Base-by-base conservation (phyloP, 53 echinoderm and acorn worm species). In the Luidia sarsii region DNA sequence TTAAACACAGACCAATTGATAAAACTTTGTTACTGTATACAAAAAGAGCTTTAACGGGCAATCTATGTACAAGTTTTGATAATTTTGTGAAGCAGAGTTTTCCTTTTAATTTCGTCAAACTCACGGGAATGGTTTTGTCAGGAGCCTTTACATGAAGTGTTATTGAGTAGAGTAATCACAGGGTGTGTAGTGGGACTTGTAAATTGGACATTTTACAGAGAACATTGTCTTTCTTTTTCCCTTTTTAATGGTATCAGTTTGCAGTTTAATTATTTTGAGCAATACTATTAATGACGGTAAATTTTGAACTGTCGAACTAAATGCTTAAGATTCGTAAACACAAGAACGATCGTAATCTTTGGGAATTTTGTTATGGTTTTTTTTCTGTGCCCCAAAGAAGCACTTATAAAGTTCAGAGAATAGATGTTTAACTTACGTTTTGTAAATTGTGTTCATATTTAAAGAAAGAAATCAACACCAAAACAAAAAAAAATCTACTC, bases 391-490 rank as follows among this genome's bases (percentile, higher is more conserved):
- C 77, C 7, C 2, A 14, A 61, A 32, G 43, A 48, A 45, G 29
- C 77, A 61, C 33, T 72, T 27, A 11, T 27, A 41, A 6, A 7
- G 6, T 43, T 71, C 32, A 63, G 63, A 63, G 16, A 77, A 43
- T 60, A 77, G 61, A 28, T 45, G 61, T 77, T 77, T 32, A 72
- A 41, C 20, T 69, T 52, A 77, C 10, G 77, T 77, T 65, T 67
- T 77, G 77, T 77, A 77, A 55, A 77, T 77, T 77, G 61, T 77
- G 77, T 77, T 77, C 45, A 77, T 77, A 60, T 61, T 61, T 46
- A 22, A 39, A 59, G 61, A 52, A 23, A 20, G 61, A 15, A 41
- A 41, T 38, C 10, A 20, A 65, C 16, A 61, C 35, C n/a, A 18
- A 55, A 41, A 56, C 34, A 56, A 33, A 9, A 48, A 36, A 32